A percentile compares a stretch with the other conserved stretches of the same genome.
These are phyloP conservation scores for Trichonephila clavipes DNA, from an alignment of 1,140 invertebrate genomes.

Conservation along the genomic window DNA sequence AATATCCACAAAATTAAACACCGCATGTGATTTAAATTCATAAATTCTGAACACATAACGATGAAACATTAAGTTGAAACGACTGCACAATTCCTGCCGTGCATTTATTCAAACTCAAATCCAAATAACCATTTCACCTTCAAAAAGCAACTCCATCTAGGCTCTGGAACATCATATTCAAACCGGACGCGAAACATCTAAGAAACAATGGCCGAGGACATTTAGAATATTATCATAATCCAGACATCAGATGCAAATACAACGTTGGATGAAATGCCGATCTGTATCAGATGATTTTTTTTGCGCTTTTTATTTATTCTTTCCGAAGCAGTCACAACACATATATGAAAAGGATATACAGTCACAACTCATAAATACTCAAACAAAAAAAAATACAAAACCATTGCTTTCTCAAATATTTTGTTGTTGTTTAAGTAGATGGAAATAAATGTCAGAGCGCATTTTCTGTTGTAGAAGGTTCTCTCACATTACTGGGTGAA, in stretches of 20 bases:
- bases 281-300: neutral
- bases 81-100: no score
- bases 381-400: neutral
- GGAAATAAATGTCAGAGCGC: neutral
- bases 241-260: slow-evolving; percentile 10
- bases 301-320: neutral
- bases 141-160: no score
- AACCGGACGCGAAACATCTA: no score
- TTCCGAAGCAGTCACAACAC: neutral
- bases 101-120: no score
- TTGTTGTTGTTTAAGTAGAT: neutral
- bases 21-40: no score
- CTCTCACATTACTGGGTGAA: neutral
- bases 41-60: no score
- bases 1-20: no score
- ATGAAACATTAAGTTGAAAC: no score
- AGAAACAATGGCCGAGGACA: neutral
- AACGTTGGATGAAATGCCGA: neutral
- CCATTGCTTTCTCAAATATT: neutral
- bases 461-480: neutral
- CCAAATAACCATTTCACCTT: no score
- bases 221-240: neutral
- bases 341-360: neutral
- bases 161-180: no score
- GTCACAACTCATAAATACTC: neutral